Percentiles rank a stretch among this genome's conserved stretches.
phyloP scores from a whole-genome alignment of 2,888 invertebrate genomes.

The Biston betularia region DNA sequence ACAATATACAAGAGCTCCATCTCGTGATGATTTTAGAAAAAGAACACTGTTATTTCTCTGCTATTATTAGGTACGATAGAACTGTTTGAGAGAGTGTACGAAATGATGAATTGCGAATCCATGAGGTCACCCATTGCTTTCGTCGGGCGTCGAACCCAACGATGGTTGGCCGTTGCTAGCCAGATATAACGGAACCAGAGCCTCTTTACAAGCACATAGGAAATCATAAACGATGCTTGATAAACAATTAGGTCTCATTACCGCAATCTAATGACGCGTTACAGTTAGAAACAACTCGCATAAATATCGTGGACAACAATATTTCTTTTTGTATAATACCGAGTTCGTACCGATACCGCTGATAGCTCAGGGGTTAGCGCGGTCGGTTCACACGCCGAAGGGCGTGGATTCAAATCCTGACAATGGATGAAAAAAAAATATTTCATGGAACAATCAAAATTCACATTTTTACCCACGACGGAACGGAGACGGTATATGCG shows the following conservation, averaged over 20 bases:
- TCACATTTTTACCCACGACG: too few relatives aligned
- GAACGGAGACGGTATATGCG: too few relatives aligned
- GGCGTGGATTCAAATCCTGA: too few relatives aligned
- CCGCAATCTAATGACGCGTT: slow-evolving; percentile 37
- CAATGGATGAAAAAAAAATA: too few relatives aligned
- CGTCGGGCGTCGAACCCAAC: slow-evolving; percentile 79
- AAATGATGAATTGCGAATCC: slow-evolving; percentile 81
- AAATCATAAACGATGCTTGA: slow-evolving; percentile 59
- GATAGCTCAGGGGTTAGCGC: too few relatives aligned
- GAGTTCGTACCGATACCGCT: too few relatives aligned
- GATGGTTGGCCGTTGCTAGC: slow-evolving; percentile 69
- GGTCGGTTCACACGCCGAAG: too few relatives aligned
- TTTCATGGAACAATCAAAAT: too few relatives aligned
- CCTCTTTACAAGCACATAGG: slow-evolving; percentile 59
- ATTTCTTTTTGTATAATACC: too few relatives aligned
- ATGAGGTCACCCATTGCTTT: slow-evolving; percentile 78
- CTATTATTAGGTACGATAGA: slow-evolving; percentile 37
- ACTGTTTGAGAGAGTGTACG: slow-evolving; percentile 65
- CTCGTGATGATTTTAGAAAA: too few relatives aligned
- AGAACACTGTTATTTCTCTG: too few relatives aligned
- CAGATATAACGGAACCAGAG: slow-evolving; percentile 73
- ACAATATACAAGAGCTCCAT: too few relatives aligned
- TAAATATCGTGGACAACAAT: slow-evolving; percentile 15
- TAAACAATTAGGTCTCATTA: slow-evolving; percentile 54
- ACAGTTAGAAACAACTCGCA: slow-evolving; percentile 33